phyloP scores from a whole-genome alignment of 2,113 vertebrate species.

The Notechis scutatus region DNA sequence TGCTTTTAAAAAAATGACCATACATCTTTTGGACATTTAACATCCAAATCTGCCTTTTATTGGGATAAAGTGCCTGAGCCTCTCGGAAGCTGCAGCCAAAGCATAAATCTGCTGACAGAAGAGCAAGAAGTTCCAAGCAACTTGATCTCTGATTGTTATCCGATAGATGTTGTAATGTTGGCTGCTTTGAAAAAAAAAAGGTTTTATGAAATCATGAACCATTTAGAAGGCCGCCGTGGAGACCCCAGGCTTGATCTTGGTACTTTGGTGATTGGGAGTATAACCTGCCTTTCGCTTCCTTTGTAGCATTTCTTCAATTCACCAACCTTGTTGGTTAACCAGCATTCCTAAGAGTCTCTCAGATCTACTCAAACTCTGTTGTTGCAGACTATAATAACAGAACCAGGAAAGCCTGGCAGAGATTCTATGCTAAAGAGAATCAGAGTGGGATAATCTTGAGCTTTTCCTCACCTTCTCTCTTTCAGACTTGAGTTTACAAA shows the following conservation, averaged over 20 bases:
- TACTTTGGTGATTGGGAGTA: not conserved
- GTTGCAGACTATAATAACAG: not conserved
- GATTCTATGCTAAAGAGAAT: not conserved
- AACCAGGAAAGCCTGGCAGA: not conserved
- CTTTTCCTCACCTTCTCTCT: not conserved
- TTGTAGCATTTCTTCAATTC: not conserved
- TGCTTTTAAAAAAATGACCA: not conserved
- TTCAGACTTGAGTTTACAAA: not conserved
- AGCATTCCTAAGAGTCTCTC: not conserved
- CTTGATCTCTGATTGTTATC: not conserved
- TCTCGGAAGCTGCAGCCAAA: not conserved
- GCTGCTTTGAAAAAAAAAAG: slow-evolving; percentile 1
- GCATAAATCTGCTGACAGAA: not conserved
- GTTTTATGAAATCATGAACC: not conserved
- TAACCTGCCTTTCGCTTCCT: not conserved
- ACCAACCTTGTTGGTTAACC: fast-evolving
- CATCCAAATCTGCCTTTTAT: not conserved
- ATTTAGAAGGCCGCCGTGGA: not conserved
- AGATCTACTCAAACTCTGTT: not conserved
- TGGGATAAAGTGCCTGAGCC: not conserved
- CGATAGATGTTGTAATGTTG: not conserved
- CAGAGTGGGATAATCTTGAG: not conserved
- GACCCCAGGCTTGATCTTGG: fast-evolving
- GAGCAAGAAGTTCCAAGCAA: fast-evolving
- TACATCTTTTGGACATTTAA: not conserved